Evolutionary conservation across 2,888 invertebrate genomes (phyloP), one percentile per base, ranked within the genome.

Genomic region (Andrena haemorrhoa): DNA sequence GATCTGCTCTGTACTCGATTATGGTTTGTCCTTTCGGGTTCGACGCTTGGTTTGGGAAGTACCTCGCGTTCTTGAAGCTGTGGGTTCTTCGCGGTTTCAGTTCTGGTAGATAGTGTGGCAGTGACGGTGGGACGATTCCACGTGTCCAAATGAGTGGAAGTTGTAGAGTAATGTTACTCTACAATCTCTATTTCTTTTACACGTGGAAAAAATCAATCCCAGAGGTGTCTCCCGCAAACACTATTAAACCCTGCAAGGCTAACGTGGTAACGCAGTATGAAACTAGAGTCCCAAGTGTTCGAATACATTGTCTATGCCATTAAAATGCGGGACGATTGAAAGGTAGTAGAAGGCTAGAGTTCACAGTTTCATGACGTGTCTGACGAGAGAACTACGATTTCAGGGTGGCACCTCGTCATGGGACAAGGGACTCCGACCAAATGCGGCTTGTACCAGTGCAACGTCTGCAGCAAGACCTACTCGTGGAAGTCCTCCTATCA

Each of bases 381-480:
- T 82, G 69, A 82, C 68, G 26, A 49, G 16, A 1, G 10, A 76
- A 70, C 56, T 31, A 74, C 71, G 61, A 56, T 85, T 84, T 85
- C 85, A 85, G 85, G 82, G 56, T 75, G 71, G 69, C 72, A 53
- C 33, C 7, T 70, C 56, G 58, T 23, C 61, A 16, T 35, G 56
- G 79, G 60, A 53, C 51, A 61, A 0, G 64, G 12, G 12, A 49
- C 7, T 10, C 7, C 49, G 23, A 12, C 41, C 35, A 66, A 8
- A 41, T 26, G 47, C 49, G 33, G n/a, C 10, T 2, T 58, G 16
- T 75, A 74, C 56, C 63, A 23, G 16, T 84, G 76, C 68, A 61
- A 23, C 64, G 20, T 58, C 4, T 92, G 93, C 73, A 91, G 91
- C 23, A 90, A 92, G 58, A 85, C 85, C 33, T 94, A 94, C 88